Evolutionary conservation across 2,113 vertebrate genomes (phyloP).

Genomic region (Colius striatus): DNA sequence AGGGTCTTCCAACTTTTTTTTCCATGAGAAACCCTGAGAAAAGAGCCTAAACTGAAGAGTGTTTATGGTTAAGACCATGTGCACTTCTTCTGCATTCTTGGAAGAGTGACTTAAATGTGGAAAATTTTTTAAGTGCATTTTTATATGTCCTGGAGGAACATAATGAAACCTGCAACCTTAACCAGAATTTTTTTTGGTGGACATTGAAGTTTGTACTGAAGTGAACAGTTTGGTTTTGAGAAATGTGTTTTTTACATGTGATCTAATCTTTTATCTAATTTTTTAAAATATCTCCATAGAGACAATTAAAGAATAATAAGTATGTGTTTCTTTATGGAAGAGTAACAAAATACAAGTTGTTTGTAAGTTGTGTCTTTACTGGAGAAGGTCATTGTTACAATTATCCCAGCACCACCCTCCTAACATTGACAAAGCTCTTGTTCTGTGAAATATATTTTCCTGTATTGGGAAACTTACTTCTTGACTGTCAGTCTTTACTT

Average conservation of each 20-base stretch:
- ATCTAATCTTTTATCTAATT: neutral
- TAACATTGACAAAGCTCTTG: neutral
- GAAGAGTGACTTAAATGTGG: neutral
- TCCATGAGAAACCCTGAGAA: neutral
- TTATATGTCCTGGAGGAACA: neutral
- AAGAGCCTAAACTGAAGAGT: neutral
- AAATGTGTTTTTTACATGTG: neutral
- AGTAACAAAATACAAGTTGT: neutral
- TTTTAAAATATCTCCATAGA: rapidly evolving
- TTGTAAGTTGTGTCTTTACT: neutral
- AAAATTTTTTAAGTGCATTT: neutral
- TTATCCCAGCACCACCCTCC: neutral
- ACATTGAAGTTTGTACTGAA: neutral
- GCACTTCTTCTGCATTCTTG: neutral
- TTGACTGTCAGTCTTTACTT: neutral
- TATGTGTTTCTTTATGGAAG: neutral
- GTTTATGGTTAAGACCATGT: neutral
- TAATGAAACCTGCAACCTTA: neutral
- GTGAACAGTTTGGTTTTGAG: neutral
- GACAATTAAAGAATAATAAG: neutral
- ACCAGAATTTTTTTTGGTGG: neutral
- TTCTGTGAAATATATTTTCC: neutral
- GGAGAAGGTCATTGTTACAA: neutral
- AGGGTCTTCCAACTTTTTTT: neutral
- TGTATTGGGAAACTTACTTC: neutral